phyloP scores from a whole-genome alignment of 2,888 invertebrate genomes.

The Cheilosia urbana region DNA sequence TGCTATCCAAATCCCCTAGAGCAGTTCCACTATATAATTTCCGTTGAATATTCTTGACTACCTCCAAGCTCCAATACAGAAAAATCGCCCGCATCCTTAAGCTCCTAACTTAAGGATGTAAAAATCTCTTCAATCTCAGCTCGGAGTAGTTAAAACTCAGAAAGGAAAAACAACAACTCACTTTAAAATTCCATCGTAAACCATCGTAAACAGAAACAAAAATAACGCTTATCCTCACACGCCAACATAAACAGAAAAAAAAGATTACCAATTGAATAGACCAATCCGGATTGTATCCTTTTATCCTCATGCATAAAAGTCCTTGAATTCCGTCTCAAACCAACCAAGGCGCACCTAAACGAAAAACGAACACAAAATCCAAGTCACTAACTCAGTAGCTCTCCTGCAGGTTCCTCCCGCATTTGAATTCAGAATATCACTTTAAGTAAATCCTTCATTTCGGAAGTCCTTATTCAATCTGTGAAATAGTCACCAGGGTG shows the following conservation, averaged over 20 bases:
- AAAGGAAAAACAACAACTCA: not conserved
- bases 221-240: slow-evolving; percentile 5
- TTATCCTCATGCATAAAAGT: slow-evolving; percentile 57
- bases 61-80: not conserved
- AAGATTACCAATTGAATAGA: slow-evolving; percentile 59
- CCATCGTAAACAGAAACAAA: slow-evolving; percentile 9
- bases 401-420: slow-evolving; percentile 12
- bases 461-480: slow-evolving; percentile 72
- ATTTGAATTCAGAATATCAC: slow-evolving; percentile 70
- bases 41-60: not conserved
- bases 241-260: not conserved
- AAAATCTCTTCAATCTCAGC: slow-evolving; percentile 1
- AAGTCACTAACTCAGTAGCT: slow-evolving; percentile 49
- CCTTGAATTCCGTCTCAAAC: slow-evolving; percentile 39
- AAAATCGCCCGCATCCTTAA: not conserved
- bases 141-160: slow-evolving; percentile 5
- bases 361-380: slow-evolving; percentile 33
- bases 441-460: slow-evolving; percentile 74
- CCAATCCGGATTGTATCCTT: slow-evolving; percentile 51
- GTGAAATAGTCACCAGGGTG: slow-evolving; percentile 13
- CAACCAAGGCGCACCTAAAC: slow-evolving; percentile 7
- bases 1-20: no score
- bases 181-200: slow-evolving; percentile 23
- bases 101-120: slow-evolving; percentile 8
- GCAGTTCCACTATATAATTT: not conserved